Base-by-base conservation (phyloP, 1,140 invertebrate species). In the Vanessa atalanta region DNA sequence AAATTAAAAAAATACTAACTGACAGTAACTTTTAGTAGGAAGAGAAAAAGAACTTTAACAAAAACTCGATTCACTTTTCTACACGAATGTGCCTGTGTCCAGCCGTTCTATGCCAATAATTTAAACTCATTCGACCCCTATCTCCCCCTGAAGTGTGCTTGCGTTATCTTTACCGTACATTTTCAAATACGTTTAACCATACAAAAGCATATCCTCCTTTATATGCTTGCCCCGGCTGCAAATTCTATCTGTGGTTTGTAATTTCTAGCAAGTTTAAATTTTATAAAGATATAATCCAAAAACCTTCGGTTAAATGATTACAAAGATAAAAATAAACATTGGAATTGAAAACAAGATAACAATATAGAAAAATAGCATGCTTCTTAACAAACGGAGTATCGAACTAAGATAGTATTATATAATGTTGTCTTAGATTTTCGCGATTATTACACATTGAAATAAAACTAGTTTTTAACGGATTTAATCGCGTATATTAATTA, bases 21-120 rank as follows among this genome's bases (percentile, higher is more conserved):
- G 26, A 1, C 26, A 31, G 26, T 31, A 31, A 1, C 0, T 51
- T 51, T 51, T 51, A 51, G 14, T n/a, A 51, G 26, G 6, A 31
- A 31, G 26, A 55, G 1, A n/a, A 20, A 55, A 55, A 55, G 16
- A 23, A 16, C 3, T n/a, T 13, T 11, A 23, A 23, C 20, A 23
- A 11, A 13, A 23, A 11, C 53, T 47, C 63, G 47, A 63, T 70
- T 43, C 43, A 48, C 53, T 72, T 69, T 48, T 65, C 60, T 50
- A 68, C 65, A 20, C 73, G 65, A 70, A 14, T 51, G 37, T 43
- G 16, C 53, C 53, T 64, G n/a, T 66, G 70, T 72, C 75, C 74
- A 72, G 70, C 55, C 73, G 68, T 43, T 50, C 53, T 64, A 47
- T 66, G 72, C 77, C 72, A 78, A 78, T 78, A 72, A 78, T 78